These are phyloP conservation scores for Procambarus virginalis DNA, from an alignment of 1,140 invertebrate genomes.

Conservation along the genomic window DNA sequence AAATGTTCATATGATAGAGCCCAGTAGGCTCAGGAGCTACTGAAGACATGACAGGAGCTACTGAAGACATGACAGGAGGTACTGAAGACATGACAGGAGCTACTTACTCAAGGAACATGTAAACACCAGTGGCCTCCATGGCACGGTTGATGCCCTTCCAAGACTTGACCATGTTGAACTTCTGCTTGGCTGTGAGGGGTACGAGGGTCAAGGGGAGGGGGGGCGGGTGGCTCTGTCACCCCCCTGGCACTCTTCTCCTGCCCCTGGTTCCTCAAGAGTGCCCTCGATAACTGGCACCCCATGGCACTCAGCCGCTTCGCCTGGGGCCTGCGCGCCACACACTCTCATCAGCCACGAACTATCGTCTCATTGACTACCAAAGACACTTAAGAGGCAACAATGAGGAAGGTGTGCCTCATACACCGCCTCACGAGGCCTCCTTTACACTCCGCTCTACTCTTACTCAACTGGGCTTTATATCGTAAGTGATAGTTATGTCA, in stretches of 20 bases:
- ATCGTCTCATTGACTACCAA: background rate
- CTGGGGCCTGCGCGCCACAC: background rate
- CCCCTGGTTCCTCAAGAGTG: conserved; percentile 19
- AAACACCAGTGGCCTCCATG: conserved; percentile 89
- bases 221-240: conserved; percentile 75
- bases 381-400: too few species aligned
- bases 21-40: too few species aligned
- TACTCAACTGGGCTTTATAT: background rate
- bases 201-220: conserved; percentile 82
- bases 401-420: too few species aligned
- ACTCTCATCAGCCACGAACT: conserved; percentile 17
- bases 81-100: too few species aligned
- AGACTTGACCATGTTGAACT: conserved; percentile 88
- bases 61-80: too few species aligned
- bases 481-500: too few species aligned
- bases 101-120: conserved; percentile 93
- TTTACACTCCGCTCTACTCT: background rate
- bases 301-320: conserved; percentile 29
- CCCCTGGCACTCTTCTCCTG: conserved; percentile 70
- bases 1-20: too few species aligned
- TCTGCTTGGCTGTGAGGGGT: conserved; percentile 88
- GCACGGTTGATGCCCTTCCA: conserved; percentile 92
- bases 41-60: too few species aligned
- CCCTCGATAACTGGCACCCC: conserved; percentile 54
- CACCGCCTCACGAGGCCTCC: background rate